These are phyloP conservation scores for Aethes cnicana DNA, from an alignment of 2,888 invertebrate genomes.

Conservation along the genomic window DNA sequence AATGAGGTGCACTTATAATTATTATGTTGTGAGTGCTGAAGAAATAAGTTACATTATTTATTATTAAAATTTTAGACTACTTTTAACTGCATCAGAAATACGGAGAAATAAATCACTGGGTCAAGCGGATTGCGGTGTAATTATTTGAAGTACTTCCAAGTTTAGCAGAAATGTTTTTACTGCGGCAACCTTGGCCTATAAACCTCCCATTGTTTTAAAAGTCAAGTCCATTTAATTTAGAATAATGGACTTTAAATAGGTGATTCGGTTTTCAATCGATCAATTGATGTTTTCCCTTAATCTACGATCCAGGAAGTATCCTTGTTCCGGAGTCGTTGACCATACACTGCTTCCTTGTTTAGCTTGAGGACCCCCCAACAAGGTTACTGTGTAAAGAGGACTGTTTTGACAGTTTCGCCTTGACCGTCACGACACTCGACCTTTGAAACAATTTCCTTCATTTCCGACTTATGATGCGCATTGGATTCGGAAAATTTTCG, in stretches of 20 bases:
- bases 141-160: constrained; percentile 20
- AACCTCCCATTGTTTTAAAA: too few species aligned
- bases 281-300: constrained; percentile 6
- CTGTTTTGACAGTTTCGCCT: constrained; percentile 57
- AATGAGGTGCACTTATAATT: too few species aligned
- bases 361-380: constrained; percentile 31
- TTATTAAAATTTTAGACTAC: not conserved
- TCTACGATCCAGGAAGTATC: constrained; percentile 37
- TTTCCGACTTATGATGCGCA: constrained; percentile 20
- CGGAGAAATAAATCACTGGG: constrained; percentile 10
- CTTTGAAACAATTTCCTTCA: constrained; percentile 48
- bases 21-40: too few species aligned
- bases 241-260: too few species aligned
- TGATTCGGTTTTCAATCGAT: constrained; percentile 10
- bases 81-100: not conserved
- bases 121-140: constrained; percentile 9
- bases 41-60: not conserved
- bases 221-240: too few species aligned
- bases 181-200: constrained; percentile 26
- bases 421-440: constrained; percentile 56
- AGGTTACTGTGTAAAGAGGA: constrained; percentile 32
- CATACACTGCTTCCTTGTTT: constrained; percentile 45
- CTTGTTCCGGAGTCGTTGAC: constrained; percentile 55
- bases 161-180: constrained; percentile 20
- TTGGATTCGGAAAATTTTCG: constrained; percentile 16